A percentile compares a stretch with the other conserved stretches of the same genome.
Evolutionary conservation across 2,888 invertebrate genomes (phyloP).

Genomic region (Catocala sponsa): DNA sequence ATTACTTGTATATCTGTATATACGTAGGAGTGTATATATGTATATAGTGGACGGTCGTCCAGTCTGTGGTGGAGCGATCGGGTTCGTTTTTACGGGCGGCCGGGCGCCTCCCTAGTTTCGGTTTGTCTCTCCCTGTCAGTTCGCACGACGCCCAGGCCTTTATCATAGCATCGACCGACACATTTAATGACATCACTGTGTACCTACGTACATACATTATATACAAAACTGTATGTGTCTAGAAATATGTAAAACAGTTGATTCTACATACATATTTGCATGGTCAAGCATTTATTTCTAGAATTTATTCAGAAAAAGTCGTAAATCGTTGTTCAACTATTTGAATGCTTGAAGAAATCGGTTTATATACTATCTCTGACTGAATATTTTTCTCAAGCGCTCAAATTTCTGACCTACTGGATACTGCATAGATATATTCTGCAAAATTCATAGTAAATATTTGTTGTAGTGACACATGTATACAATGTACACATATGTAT

Average conservation of each 20-base stretch:
- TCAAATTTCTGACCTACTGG: too few relatives aligned
- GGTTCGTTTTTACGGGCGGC: slow-evolving; percentile 54
- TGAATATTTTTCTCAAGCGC: too few relatives aligned
- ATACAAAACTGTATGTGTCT: not conserved
- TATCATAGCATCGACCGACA: slow-evolving; percentile 49
- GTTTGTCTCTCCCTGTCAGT: slow-evolving; percentile 48
- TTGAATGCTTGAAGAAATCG: too few relatives aligned
- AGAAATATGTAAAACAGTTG: not conserved
- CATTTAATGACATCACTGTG: slow-evolving; percentile 39
- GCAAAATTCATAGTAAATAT: not conserved
- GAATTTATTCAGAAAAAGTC: too few relatives aligned
- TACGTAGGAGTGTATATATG: not conserved
- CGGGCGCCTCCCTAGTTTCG: slow-evolving; percentile 46
- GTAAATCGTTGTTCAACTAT: too few relatives aligned
- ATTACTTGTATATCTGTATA: not conserved
- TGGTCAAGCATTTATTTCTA: too few relatives aligned
- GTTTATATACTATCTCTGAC: too few relatives aligned
- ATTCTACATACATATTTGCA: too few relatives aligned
- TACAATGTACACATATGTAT: slow-evolving; percentile 1
- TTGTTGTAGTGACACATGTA: slow-evolving; percentile 19
- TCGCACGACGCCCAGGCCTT: slow-evolving; percentile 48
- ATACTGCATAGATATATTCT: too few relatives aligned
- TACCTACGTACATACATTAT: not conserved
- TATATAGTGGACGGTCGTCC: slow-evolving; percentile 20
- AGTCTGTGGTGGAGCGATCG: slow-evolving; percentile 41